Base-by-base conservation (phyloP, 2,797 vertebrate species). In the Cheirogaleus major region DNA sequence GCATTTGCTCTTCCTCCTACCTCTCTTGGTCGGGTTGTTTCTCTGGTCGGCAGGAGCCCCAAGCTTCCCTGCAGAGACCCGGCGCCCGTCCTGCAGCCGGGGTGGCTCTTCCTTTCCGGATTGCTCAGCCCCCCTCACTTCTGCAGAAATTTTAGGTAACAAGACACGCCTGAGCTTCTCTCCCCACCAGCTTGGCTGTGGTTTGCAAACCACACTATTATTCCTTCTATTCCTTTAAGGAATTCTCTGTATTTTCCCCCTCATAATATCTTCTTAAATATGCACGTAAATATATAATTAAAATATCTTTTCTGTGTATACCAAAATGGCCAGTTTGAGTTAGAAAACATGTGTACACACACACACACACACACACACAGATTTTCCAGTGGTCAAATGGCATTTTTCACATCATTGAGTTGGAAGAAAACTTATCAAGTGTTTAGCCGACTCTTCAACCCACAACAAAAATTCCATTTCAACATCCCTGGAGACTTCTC, bases 1-100 rank as follows among this genome's bases (percentile, higher is more conserved):
- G 73, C 88, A 97, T 96, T 95, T 96, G 91, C 97, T 96, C 95
- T 91, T 92, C 67, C 78, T 95, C 92, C 9, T 96, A 82, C 95
- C 93, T 95, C 92, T 83, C 95, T 95, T 52, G 80, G 72, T 76
- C 95, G 85, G 96, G 97, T 97, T 84, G 92, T 91, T 95, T 97
- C 97, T 94, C 86, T 96, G 76, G 61, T 94, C 96, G 91, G 97
- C 95, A 95, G 93, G 4, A 87, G 89, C 97, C 90, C 97, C 97
- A 11, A 14, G 17, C 96, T 97, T 97, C 78, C 75, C 84, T 90
- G 65, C 96, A 97, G 97, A 97, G 95, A 94, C 95, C 23, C 86
- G 80, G 93, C 97, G 75, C 94, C 97, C 88, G 23, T 96, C 73
- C 90, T 97, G 70, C 89, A 80, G 63, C 59, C n/a, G 97, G 96